Percentiles rank a stretch among this genome's conserved stretches.
phyloP scores from a whole-genome alignment of 2,797 vertebrate species.

The Pseudomugil tenellus region DNA sequence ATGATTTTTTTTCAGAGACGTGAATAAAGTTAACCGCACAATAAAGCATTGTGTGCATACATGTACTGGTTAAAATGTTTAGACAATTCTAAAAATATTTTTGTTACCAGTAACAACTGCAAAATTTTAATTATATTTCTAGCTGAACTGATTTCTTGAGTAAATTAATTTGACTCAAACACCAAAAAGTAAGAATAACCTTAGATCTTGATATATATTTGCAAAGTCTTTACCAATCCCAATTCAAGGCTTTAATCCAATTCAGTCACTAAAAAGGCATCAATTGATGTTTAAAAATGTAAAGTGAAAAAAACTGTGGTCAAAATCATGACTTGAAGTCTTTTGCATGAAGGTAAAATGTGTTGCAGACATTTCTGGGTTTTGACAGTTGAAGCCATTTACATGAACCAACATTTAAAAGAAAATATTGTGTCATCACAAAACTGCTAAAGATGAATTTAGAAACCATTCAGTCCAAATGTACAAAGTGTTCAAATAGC shows the following conservation, averaged over 20 bases:
- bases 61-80: background rate
- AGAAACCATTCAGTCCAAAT: slow-evolving; percentile 11
- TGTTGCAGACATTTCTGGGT: background rate
- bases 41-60: background rate
- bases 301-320: background rate
- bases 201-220: background rate
- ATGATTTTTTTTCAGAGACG: background rate
- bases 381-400: background rate
- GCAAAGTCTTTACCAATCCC: background rate
- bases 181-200: background rate
- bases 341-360: background rate
- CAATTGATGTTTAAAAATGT: background rate
- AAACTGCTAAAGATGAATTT: background rate
- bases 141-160: rapidly evolving
- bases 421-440: background rate
- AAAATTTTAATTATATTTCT: background rate
- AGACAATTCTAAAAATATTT: background rate
- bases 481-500: background rate
- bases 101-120: background rate
- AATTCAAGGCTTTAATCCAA: background rate
- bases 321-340: background rate
- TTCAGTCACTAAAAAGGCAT: background rate
- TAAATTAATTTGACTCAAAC: background rate
- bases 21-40: background rate
- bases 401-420: background rate